A percentile compares a stretch with the other conserved stretches of the same genome.
phyloP scores from a whole-genome alignment of 1,140 invertebrate genomes.

The Formica exsecta region DNA sequence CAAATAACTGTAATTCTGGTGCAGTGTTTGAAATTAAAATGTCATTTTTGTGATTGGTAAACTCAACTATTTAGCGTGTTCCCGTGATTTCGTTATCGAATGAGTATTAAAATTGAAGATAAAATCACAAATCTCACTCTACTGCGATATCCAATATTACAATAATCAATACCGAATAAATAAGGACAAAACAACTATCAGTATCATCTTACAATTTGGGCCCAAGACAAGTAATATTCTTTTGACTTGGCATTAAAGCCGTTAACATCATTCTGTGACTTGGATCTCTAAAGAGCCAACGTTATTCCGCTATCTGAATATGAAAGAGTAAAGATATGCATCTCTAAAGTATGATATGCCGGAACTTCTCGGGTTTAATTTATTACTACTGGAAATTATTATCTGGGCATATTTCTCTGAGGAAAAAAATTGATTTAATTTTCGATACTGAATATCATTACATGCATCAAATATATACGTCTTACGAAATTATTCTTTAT shows the following conservation, averaged over 20 bases:
- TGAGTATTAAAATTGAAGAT: conserved; percentile 17
- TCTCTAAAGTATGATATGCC: background rate
- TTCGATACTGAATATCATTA: background rate
- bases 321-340: background rate
- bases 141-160: background rate
- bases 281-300: background rate
- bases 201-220: background rate
- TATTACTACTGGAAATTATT: background rate
- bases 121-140: conserved; percentile 11
- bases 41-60: background rate
- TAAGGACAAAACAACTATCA: background rate
- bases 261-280: background rate
- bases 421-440: background rate
- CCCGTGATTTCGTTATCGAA: background rate
- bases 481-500: background rate
- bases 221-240: background rate
- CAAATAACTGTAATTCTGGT: background rate
- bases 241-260: background rate
- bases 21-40: conserved; percentile 31
- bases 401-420: background rate
- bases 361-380: background rate
- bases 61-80: background rate
- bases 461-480: background rate
- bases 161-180: background rate
- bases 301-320: background rate